These are phyloP conservation scores for Nixonia krombeini DNA, from an alignment of 1,140 invertebrate species.

Conservation along the genomic window DNA sequence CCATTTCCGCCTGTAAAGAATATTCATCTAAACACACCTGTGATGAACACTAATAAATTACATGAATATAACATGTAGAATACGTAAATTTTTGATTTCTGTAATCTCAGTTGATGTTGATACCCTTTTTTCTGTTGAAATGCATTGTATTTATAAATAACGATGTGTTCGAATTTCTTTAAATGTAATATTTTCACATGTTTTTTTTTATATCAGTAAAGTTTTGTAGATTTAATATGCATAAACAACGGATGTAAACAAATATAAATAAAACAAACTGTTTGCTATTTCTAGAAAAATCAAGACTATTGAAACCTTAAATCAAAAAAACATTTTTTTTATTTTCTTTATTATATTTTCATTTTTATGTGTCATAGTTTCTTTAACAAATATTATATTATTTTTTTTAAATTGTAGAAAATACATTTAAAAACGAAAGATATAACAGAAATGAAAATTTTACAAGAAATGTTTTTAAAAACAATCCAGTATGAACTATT, in stretches of 20 bases:
- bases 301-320: no score
- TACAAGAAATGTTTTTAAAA: not conserved
- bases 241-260: constrained; percentile 33
- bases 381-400: no score
- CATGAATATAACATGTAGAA: constrained; percentile 39
- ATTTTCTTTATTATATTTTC: no score
- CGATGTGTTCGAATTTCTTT: constrained; percentile 2
- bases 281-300: no score
- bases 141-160: no score
- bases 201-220: constrained; percentile 46
- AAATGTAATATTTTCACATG: no score
- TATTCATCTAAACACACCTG: constrained; percentile 45
- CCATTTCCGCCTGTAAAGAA: constrained; percentile 88
- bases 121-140: no score
- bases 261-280: constrained; percentile 2
- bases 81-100: constrained; percentile 19
- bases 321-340: no score
- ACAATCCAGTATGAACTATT: not conserved
- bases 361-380: no score
- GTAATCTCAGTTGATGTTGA: constrained; percentile 7
- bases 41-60: constrained; percentile 29
- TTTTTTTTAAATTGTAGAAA: no score
- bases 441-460: not conserved
- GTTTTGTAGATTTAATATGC: constrained; percentile 54
- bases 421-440: no score